Percentiles rank a stretch among this genome's conserved stretches.
Evolutionary conservation across 2,113 vertebrate species (phyloP).

Genomic region (Syngnathus typhle): DNA sequence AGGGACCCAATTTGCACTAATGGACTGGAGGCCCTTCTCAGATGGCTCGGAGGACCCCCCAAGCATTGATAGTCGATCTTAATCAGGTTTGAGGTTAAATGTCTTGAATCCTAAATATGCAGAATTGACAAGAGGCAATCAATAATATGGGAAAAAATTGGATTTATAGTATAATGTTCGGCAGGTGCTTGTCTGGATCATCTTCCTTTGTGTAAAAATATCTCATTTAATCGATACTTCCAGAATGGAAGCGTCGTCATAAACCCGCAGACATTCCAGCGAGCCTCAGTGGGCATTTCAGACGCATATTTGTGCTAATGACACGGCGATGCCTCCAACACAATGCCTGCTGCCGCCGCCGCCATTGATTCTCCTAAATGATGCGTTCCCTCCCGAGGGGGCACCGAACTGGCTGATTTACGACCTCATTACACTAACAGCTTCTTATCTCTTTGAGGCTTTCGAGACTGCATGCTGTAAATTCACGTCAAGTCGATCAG

Average conservation of each 20-base stretch:
- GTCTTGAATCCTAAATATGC: conserved; percentile 10
- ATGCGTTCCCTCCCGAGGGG: conserved; percentile 8
- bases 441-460: conserved; percentile 7
- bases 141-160: not conserved
- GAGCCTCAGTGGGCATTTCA: not conserved
- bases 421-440: conserved; percentile 32
- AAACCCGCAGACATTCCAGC: not conserved
- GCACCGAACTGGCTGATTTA: conserved; percentile 28
- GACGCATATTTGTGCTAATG: not conserved
- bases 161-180: not conserved
- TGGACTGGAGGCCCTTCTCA: conserved; percentile 47
- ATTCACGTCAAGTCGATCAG: conserved; percentile 11
- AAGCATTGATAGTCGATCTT: conserved; percentile 27
- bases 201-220: not conserved
- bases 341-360: not conserved
- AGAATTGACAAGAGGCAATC: not conserved
- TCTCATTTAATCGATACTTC: not conserved
- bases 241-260: not conserved
- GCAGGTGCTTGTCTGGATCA: not conserved
- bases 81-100: conserved; percentile 14
- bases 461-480: conserved; percentile 8
- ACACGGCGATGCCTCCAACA: not conserved
- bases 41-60: conserved; percentile 35
- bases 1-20: conserved; percentile 40
- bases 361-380: conserved; percentile 22